Percentiles rank a stretch among this genome's conserved stretches.
Evolutionary conservation across 2,113 vertebrate species (phyloP).

Genomic region (Pogonocichla stellata): DNA sequence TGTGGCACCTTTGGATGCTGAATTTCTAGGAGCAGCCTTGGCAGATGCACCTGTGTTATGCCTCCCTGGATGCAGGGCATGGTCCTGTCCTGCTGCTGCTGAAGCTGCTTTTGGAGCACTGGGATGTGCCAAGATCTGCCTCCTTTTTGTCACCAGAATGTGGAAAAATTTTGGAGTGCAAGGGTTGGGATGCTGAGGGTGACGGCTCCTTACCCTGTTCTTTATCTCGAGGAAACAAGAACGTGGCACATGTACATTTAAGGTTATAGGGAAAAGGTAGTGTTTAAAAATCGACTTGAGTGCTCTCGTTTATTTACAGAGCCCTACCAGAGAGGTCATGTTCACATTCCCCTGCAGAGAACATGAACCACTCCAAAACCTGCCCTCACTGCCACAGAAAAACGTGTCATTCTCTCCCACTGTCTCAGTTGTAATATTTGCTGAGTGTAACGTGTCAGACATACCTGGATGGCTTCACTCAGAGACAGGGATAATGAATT

Average conservation of each 20-base stretch:
- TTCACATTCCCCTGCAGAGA: neutral
- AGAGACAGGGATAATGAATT: slow-evolving; percentile 40
- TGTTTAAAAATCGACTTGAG: neutral
- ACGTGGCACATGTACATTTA: neutral
- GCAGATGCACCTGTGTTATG: neutral
- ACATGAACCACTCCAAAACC: neutral
- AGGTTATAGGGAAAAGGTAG: neutral
- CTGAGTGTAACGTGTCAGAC: neutral
- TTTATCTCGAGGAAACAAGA: neutral
- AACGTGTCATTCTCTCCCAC: slow-evolving; percentile 6
- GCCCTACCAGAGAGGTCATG: neutral
- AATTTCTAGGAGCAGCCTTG: neutral
- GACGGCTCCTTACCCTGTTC: neutral
- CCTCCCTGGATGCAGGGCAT: neutral
- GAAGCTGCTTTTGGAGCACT: neutral
- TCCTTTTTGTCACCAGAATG: neutral
- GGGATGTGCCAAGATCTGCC: rapidly evolving
- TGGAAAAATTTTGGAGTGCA: neutral
- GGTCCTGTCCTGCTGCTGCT: neutral
- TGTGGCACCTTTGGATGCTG: neutral
- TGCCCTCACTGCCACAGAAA: neutral
- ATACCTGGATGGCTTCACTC: slow-evolving; percentile 55
- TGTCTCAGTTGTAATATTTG: neutral
- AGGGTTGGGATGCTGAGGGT: neutral
- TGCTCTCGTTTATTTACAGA: neutral